These are phyloP conservation scores for Vireo altiloquus DNA, from an alignment of 2,113 vertebrate genomes.

Conservation along the genomic window DNA sequence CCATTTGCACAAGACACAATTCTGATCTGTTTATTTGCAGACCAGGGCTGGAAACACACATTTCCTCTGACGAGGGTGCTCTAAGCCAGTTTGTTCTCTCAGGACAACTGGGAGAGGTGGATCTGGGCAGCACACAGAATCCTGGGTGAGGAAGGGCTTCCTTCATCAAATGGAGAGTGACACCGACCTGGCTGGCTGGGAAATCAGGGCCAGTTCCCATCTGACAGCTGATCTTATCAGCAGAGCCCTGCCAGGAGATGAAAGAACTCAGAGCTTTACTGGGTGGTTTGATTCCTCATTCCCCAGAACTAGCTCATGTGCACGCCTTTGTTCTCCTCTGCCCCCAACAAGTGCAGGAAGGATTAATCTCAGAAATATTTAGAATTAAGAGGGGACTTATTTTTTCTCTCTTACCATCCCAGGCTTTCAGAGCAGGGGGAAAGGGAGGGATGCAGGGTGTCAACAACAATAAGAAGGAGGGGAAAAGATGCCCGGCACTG, in stretches of 20 bases:
- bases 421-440: not conserved
- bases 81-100: accelerated
- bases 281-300: constrained; percentile 17
- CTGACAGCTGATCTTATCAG: not conserved
- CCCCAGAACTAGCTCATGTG: not conserved
- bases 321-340: not conserved
- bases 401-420: not conserved
- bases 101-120: not conserved
- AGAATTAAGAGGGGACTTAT: not conserved
- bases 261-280: not conserved
- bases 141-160: not conserved
- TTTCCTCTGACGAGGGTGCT: not conserved
- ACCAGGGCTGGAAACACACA: not conserved
- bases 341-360: not conserved
- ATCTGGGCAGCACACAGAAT: not conserved
- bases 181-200: not conserved
- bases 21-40: not conserved
- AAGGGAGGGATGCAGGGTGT: not conserved
- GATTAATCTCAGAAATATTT: not conserved
- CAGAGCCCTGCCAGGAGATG: not conserved
- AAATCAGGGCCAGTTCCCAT: not conserved
- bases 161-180: not conserved
- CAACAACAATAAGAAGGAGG: constrained; percentile 33
- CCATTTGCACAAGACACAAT: not conserved
- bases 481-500: constrained; percentile 21